Evolutionary conservation across 2,113 vertebrate species (phyloP).

Genomic region (Eidolon helvum): DNA sequence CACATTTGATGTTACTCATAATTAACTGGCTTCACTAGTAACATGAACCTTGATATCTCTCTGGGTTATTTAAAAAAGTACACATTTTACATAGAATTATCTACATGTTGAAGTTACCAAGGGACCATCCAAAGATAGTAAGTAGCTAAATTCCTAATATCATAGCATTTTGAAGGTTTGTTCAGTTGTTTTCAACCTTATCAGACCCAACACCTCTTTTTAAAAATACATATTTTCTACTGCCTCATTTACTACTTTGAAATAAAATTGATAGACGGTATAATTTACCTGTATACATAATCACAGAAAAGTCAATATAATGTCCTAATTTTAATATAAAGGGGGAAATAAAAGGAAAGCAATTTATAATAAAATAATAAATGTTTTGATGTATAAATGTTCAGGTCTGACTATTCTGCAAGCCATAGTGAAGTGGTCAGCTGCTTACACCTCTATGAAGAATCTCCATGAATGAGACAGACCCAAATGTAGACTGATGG

Average conservation of each 20-base stretch:
- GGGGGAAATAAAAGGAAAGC: not conserved
- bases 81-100: not conserved
- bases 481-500: not conserved
- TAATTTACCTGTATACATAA: not conserved
- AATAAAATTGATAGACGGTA: not conserved
- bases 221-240: constrained; percentile 11
- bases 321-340: not conserved
- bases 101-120: not conserved
- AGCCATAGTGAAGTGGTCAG: not conserved
- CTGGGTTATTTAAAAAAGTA: not conserved
- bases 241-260: constrained; percentile 14
- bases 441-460: not conserved
- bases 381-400: not conserved
- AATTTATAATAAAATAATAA: not conserved
- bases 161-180: not conserved
- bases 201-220: not conserved
- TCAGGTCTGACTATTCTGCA: not conserved
- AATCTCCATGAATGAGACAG: not conserved
- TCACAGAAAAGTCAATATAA: not conserved
- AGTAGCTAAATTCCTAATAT: not conserved
- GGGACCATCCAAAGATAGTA: not conserved
- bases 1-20: too few species aligned
- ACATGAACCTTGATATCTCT: not conserved
- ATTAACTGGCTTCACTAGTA: too few species aligned
- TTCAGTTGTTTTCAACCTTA: not conserved